These are phyloP conservation scores for Conus canariensis DNA, from an alignment of 2,888 invertebrate genomes.

Conservation along the genomic window DNA sequence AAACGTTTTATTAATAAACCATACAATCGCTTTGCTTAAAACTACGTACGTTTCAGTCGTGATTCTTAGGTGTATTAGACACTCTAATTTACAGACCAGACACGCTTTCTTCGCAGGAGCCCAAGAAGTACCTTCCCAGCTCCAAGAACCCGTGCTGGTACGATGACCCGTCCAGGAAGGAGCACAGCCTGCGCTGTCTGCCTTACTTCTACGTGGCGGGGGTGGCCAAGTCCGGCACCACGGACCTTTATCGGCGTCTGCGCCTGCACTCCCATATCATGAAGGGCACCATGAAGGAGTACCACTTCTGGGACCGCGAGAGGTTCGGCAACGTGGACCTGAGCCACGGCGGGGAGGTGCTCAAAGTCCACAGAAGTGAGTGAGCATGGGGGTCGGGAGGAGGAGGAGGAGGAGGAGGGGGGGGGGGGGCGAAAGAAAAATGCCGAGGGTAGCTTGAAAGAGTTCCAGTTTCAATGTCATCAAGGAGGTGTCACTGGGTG, in stretches of 20 bases:
- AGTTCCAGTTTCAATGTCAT: background rate
- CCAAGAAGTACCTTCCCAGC: slow-evolving; percentile 32
- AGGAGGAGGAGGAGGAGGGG: background rate
- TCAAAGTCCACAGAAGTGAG: slow-evolving; percentile 6
- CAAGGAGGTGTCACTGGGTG: too few relatives aligned
- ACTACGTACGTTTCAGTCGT: too few relatives aligned
- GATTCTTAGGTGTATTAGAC: too few relatives aligned
- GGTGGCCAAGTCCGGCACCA: slow-evolving; percentile 47
- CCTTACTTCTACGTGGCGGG: slow-evolving; percentile 46
- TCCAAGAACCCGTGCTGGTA: slow-evolving; percentile 48
- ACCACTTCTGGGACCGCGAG: slow-evolving; percentile 43
- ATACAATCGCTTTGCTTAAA: too few relatives aligned
- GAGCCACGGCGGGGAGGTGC: background rate
- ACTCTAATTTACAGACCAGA: too few relatives aligned
- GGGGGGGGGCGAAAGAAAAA: background rate
- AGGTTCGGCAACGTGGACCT: slow-evolving; percentile 40
- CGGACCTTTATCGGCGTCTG: slow-evolving; percentile 37
- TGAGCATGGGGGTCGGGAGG: background rate
- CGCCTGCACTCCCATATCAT: slow-evolving; percentile 39
- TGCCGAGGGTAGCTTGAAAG: background rate
- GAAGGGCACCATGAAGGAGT: slow-evolving; percentile 42
- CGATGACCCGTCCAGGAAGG: slow-evolving; percentile 18
- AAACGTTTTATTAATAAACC: too few relatives aligned
- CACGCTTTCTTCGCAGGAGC: slow-evolving; percentile 24
- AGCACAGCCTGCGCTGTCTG: slow-evolving; percentile 27